A percentile compares a stretch with the other conserved stretches of the same genome.
phyloP scores from a whole-genome alignment of 2,113 vertebrate genomes.

The Periophthalmus modestus region DNA sequence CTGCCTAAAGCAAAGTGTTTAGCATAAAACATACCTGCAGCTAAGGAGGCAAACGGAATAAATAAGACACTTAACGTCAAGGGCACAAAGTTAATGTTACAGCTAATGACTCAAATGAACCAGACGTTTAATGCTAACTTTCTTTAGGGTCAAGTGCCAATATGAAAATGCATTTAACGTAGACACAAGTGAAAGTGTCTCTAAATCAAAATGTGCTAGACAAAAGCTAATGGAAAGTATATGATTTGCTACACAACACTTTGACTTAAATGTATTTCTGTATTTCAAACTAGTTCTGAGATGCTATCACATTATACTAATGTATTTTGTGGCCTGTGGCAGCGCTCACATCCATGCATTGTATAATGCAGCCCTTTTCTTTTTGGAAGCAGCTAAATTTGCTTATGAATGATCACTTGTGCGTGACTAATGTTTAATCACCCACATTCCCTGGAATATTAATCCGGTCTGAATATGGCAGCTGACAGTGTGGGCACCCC shows the following conservation, averaged over 20 bases:
- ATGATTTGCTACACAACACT: not conserved
- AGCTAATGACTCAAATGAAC: not conserved
- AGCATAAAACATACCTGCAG: not conserved
- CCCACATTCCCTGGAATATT: conserved; percentile 39
- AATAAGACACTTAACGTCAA: not conserved
- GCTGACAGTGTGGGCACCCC: conserved; percentile 33
- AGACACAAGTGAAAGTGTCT: not conserved
- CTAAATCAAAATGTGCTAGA: not conserved
- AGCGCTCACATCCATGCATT: conserved; percentile 8
- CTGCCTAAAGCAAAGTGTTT: not conserved
- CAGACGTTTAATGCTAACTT: not conserved
- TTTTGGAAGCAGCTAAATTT: conserved; percentile 24
- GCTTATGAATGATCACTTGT: conserved; percentile 43
- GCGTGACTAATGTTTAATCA: conserved; percentile 54
- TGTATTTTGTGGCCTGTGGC: conserved; percentile 21
- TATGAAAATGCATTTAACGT: not conserved
- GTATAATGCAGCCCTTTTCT: conserved; percentile 26
- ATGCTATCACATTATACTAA: not conserved
- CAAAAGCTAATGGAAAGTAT: conserved; percentile 1
- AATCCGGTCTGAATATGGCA: conserved; percentile 44
- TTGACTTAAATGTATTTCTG: not conserved
- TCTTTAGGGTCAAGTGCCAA: not conserved
- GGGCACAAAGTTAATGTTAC: conserved; percentile 1
- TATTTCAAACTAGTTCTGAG: conserved; percentile 11
- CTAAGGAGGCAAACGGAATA: conserved; percentile 1